phyloP scores from a whole-genome alignment of 2,797 vertebrate genomes.

The Enteromius anoplus region DNA sequence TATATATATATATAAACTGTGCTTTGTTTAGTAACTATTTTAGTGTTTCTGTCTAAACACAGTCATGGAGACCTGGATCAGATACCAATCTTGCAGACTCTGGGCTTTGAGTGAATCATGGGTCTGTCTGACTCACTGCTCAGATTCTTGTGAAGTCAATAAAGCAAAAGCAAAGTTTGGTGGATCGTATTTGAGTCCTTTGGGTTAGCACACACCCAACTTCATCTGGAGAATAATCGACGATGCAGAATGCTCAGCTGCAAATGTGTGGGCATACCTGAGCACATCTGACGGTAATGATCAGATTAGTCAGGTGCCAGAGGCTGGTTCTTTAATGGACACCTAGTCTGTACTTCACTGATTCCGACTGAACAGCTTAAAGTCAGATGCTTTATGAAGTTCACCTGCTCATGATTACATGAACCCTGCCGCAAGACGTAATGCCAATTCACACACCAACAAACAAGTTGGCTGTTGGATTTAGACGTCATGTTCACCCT shows the following conservation, averaged over 20 bases:
- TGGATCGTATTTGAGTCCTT: no score
- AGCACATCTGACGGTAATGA: not conserved
- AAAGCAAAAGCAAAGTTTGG: not conserved
- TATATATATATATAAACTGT: no score
- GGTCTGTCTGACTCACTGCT: not conserved
- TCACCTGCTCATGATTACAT: not conserved
- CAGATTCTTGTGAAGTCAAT: not conserved
- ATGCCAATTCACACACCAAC: no score
- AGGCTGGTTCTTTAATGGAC: not conserved
- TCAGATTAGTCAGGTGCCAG: not conserved
- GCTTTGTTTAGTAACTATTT: no score
- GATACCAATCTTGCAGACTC: not conserved
- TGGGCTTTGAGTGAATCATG: not conserved
- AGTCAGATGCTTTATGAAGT: not conserved
- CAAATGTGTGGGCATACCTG: not conserved
- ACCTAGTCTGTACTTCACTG: not conserved
- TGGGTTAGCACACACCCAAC: not conserved
- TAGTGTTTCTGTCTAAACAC: not conserved
- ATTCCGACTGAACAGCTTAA: not conserved
- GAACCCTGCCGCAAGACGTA: no score
- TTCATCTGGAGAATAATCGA: not conserved
- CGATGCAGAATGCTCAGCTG: fast-evolving
- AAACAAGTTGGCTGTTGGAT: no score
- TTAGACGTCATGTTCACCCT: no score
- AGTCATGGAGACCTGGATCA: not conserved